Evolutionary conservation across 2,113 vertebrate genomes (phyloP).

Genomic region (Capreolus pygargus): DNA sequence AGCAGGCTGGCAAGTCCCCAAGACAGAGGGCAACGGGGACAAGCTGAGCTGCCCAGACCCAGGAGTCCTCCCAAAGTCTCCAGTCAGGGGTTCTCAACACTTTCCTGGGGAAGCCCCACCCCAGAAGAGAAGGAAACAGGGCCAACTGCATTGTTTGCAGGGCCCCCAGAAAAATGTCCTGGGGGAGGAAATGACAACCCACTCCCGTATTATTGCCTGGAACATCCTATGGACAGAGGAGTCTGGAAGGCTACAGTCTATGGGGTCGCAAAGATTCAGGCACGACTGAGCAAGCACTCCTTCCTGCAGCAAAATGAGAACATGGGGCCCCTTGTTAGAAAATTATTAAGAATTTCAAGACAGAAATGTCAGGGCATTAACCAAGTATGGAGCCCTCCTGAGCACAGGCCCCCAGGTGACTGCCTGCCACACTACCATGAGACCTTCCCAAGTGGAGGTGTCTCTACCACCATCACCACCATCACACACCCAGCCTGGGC

Average conservation of each 20-base stretch:
- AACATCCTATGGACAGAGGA: not conserved
- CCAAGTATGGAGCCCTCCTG: not conserved
- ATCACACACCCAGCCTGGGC: not conserved
- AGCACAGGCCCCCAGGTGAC: not conserved
- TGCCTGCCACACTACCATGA: rapidly evolving
- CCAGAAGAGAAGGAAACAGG: not conserved
- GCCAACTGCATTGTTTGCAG: no score
- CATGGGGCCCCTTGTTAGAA: not conserved
- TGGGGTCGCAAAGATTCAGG: not conserved
- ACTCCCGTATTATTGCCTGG: not conserved
- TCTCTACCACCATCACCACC: not conserved
- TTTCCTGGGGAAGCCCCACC: not conserved
- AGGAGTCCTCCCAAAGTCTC: not conserved
- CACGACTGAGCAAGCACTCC: not conserved
- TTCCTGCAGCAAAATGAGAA: not conserved
- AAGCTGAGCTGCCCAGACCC: not conserved
- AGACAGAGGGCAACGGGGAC: not conserved
- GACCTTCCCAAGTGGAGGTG: not conserved
- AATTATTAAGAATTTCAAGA: not conserved
- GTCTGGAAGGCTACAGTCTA: not conserved
- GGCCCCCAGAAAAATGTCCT: not conserved
- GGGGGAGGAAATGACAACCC: not conserved
- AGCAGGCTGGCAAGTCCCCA: not conserved
- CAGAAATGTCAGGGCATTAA: not conserved
- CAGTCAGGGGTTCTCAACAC: not conserved